Base-by-base conservation (phyloP, 2,113 vertebrate genomes). In the Perca fluviatilis region DNA sequence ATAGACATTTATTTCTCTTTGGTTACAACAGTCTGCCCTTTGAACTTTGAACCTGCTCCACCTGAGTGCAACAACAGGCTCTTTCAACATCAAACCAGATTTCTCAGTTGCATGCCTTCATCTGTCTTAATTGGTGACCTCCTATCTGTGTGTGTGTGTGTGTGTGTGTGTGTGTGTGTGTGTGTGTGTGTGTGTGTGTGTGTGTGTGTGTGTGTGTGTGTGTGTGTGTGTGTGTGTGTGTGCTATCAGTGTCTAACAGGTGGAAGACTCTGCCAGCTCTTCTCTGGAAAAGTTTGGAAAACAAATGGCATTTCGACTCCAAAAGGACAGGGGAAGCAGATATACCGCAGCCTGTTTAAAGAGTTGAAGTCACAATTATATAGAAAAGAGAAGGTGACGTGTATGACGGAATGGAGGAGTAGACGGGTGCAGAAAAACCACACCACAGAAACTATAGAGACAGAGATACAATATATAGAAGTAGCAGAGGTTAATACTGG, bases 191-290 rank as follows among this genome's bases (percentile, higher is more conserved):
- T 36, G 8, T 62, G 51, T 70, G 65, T 73, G 78, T 74, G 40
- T 36, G 8, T 40, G 51, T 70, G 58, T 72, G 46, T 49, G 40
- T 72, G 73, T 72, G 61, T 57, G 62, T 36, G 65, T 71, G 60
- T 49, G 65, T 77, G 62, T 66, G 71, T 54, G 72, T 74, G 64
- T 51, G 57, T 68, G 60, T 43, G 19, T 27, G 53, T 7, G 21
- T 85, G 76, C 77, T 90, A 91, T 88, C 85, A 77, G 84, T 82
- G 83, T 85, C 64, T 83, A 89, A 92, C 87, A 93, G 89, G 85
- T 91, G 80, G 74, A 88, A 79, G 73, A 88, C 60, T 85, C 85
- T 86, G 87, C 82, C 87, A 80, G 74, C 82, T 91, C 73, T 47
- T 81, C 67, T 83, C 54, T 73, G 79, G 78, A 86, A 84, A 74